A percentile compares a stretch with the other conserved stretches of the same genome.
phyloP scores from a whole-genome alignment of 2,888 invertebrate species.

The Acleris sparsana region DNA sequence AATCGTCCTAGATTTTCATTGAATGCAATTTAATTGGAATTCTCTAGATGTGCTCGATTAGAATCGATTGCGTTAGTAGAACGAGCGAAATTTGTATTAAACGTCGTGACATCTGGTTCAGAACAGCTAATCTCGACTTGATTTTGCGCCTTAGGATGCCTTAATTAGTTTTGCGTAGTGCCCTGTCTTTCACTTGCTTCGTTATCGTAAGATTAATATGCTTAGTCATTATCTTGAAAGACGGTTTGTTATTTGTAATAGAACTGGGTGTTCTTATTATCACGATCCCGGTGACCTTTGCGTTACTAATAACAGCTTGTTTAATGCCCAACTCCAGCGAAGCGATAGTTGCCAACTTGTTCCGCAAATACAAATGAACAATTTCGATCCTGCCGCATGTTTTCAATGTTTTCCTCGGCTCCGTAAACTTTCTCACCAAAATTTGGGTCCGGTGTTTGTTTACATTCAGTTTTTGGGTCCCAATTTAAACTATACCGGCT shows the following conservation, averaged over 20 bases:
- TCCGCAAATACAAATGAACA: constrained; percentile 63
- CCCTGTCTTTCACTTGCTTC: background rate
- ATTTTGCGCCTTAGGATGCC: constrained; percentile 20
- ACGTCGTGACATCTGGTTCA: constrained; percentile 34
- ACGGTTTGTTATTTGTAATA: background rate
- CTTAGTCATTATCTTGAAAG: no score
- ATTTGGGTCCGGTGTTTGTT: constrained; percentile 71
- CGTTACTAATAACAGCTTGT: constrained; percentile 40
- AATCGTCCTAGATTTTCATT: constrained; percentile 76
- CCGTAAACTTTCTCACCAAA: constrained; percentile 66
- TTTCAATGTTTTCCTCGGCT: constrained; percentile 68
- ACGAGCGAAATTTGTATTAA: constrained; percentile 41
- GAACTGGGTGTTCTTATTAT: constrained; percentile 3
- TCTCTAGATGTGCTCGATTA: constrained; percentile 58
- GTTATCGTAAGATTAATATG: background rate
- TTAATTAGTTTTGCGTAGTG: constrained; percentile 30
- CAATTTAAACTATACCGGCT: constrained; percentile 80
- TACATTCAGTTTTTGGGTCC: constrained; percentile 78
- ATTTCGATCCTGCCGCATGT: constrained; percentile 65
- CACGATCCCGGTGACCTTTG: constrained; percentile 34
- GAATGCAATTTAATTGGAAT: constrained; percentile 79
- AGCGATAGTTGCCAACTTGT: constrained; percentile 52
- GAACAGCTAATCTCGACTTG: constrained; percentile 33
- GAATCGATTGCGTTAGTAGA: constrained; percentile 63
- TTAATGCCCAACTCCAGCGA: constrained; percentile 36